These are phyloP conservation scores for Trochalopteron elliotii DNA, from an alignment of 2,113 vertebrate species.

Conservation along the genomic window DNA sequence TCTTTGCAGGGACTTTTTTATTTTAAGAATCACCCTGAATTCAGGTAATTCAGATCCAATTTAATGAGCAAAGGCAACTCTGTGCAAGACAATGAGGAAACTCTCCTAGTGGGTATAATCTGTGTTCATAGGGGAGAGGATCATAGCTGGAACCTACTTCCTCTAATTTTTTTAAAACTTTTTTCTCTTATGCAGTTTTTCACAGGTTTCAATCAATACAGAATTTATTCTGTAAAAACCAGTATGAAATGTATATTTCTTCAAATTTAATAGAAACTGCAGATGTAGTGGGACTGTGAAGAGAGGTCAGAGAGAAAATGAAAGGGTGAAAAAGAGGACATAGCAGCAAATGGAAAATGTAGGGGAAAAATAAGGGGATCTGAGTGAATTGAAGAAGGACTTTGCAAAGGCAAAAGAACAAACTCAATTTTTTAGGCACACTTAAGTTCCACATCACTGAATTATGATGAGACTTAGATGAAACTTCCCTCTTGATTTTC, in stretches of 20 bases:
- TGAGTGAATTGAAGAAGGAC: not conserved
- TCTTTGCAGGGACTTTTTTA: not conserved
- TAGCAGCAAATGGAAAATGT: not conserved
- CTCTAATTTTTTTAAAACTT: not conserved
- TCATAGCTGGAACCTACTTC: not conserved
- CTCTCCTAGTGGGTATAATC: not conserved
- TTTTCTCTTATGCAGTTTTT: not conserved
- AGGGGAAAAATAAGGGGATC: not conserved
- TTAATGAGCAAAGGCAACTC: not conserved
- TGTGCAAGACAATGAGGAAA: not conserved
- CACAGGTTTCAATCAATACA: not conserved
- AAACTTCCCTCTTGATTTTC: slow-evolving; percentile 18
- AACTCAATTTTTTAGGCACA: slow-evolving; percentile 6
- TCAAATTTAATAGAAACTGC: not conserved
- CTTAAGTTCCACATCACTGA: slow-evolving; percentile 22
- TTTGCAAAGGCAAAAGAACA: not conserved
- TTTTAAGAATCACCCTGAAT: not conserved
- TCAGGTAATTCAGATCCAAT: not conserved
- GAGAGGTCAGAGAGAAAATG: not conserved
- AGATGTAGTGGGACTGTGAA: not conserved
- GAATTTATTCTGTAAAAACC: not conserved
- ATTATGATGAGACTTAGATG: not conserved
- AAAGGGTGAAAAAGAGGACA: not conserved
- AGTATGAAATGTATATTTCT: slow-evolving; percentile 6
- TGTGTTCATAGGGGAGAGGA: not conserved